Conservation (phyloP, 2,888 invertebrate species). For the Chorisops tibialis region DNA sequence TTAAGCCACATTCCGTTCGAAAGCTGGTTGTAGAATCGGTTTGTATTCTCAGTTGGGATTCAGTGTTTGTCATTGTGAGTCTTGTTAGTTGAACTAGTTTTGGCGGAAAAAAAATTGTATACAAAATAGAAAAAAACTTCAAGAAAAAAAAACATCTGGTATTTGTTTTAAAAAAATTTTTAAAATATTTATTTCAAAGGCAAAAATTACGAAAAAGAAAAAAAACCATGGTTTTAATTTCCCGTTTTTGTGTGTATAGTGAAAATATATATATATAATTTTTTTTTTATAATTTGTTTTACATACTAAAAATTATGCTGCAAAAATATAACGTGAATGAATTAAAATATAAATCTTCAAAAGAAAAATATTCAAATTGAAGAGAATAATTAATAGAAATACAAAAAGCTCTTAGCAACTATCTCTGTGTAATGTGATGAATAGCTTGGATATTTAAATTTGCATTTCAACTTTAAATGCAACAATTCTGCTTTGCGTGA, state of each 20-base stretch:
- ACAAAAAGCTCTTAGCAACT: constrained; percentile 14
- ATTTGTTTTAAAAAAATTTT: constrained; percentile 2
- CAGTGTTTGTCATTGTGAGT: too few relatives aligned
- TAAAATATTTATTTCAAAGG: constrained; percentile 4
- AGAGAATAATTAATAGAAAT: neutral
- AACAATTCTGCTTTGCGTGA: neutral
- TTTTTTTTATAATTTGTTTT: neutral
- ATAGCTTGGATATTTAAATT: constrained; percentile 1
- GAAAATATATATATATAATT: constrained; percentile 1
- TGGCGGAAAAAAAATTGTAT: too few relatives aligned
- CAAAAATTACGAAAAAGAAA: constrained; percentile 12
- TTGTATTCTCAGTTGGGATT: too few relatives aligned
- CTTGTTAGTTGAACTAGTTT: too few relatives aligned
- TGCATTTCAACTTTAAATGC: constrained; percentile 15
- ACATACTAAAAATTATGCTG: neutral
- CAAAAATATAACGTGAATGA: constrained; percentile 14
- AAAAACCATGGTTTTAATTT: neutral
- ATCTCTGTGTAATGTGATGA: constrained; percentile 9
- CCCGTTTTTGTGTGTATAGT: constrained; percentile 9
- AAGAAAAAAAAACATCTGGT: neutral
- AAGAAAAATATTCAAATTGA: neutral
- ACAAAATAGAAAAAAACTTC: neutral
- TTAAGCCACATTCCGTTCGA: too few relatives aligned
- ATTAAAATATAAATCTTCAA: neutral
- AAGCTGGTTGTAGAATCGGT: too few relatives aligned